Conservation (phyloP, 2,888 invertebrate species). For the Athrips mouffetella region DNA sequence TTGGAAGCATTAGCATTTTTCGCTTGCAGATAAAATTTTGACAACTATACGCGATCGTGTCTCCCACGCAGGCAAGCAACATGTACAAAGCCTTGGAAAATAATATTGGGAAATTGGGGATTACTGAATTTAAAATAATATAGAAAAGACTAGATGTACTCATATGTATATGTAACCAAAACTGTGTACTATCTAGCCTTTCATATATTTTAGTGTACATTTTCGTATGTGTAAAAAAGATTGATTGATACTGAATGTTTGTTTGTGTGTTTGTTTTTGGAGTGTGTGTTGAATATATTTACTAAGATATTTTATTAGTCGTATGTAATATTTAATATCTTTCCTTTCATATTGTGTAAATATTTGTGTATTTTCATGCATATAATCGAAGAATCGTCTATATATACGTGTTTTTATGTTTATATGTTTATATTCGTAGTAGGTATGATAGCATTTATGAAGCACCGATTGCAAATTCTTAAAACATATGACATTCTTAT, state of each 20-base stretch:
- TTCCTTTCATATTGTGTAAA: slow-evolving; percentile 4
- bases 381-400: slow-evolving; percentile 7
- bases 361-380: slow-evolving; percentile 14
- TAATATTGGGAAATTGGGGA: no score
- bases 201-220: not conserved
- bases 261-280: slow-evolving; percentile 21
- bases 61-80: no score
- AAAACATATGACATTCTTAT: not conserved
- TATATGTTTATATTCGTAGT: not conserved
- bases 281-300: slow-evolving; percentile 8
- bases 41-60: no score
- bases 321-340: not conserved
- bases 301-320: not conserved
- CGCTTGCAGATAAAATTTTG: no score
- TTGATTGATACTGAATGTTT: slow-evolving; percentile 11
- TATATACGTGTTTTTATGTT: not conserved
- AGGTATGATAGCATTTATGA: slow-evolving; percentile 20
- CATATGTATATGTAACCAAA: no score
- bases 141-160: no score
- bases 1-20: no score
- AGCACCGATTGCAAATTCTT: slow-evolving; percentile 9
- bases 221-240: not conserved
- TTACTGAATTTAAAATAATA: no score
- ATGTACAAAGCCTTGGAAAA: no score
- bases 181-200: not conserved